These are phyloP conservation scores for Paraescarpia echinospica DNA, from an alignment of 1,140 invertebrate species.

Conservation along the genomic window DNA sequence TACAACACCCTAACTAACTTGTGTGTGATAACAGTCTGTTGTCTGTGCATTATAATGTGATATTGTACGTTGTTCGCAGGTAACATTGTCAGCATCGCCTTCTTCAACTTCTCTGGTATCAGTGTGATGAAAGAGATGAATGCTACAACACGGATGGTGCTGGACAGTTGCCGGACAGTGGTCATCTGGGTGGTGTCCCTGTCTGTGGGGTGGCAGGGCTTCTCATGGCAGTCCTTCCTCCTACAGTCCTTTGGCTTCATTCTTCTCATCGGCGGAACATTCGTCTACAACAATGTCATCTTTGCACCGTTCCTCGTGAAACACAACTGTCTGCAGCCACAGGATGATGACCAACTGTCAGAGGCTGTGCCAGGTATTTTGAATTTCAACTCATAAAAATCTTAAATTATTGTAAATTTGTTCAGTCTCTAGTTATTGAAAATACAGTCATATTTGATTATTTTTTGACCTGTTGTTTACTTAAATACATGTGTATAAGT, in stretches of 20 bases:
- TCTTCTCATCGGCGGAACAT: conserved; percentile 74
- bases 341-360: background rate
- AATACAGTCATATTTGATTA: background rate
- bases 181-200: conserved; percentile 86
- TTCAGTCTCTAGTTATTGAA: no score
- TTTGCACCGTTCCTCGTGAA: conserved; percentile 8
- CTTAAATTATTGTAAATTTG: background rate
- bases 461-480: background rate
- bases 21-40: conserved; percentile 1
- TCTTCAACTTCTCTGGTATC: conserved; percentile 95
- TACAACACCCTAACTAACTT: no score
- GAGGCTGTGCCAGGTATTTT: background rate
- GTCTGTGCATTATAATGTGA: background rate
- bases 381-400: background rate
- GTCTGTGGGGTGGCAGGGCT: conserved; percentile 30
- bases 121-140: conserved; percentile 87
- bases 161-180: conserved; percentile 86
- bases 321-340: background rate
- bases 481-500: background rate
- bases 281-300: conserved; percentile 68
- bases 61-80: conserved; percentile 59
- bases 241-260: conserved; percentile 78
- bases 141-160: conserved; percentile 88
- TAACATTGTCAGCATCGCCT: conserved; percentile 89
- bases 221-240: conserved; percentile 75